A percentile compares a stretch with the other conserved stretches of the same genome.
These are phyloP conservation scores for Bombus balteatus DNA, from an alignment of 1,140 invertebrate species.

Conservation along the genomic window DNA sequence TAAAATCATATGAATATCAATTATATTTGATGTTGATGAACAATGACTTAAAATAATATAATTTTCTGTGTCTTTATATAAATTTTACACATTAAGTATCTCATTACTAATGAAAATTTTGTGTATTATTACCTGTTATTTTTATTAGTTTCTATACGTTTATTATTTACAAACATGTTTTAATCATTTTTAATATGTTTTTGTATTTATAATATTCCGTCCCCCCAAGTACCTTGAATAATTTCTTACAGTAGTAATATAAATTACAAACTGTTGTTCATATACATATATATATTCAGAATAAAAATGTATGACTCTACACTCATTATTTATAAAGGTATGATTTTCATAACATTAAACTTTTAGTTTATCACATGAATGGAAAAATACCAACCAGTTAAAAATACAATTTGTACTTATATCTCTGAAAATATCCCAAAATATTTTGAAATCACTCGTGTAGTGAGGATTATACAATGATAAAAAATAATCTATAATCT, in stretches of 20 bases:
- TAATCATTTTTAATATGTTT: not conserved
- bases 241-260: not conserved
- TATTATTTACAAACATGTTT: slow-evolving; percentile 1
- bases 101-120: not conserved
- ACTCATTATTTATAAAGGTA: not conserved
- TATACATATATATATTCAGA: not conserved
- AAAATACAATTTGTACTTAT: slow-evolving; percentile 12
- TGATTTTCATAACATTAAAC: not conserved
- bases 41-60: not conserved
- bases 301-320: not conserved
- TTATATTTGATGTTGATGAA: not conserved
- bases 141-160: not conserved
- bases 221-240: not conserved
- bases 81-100: not conserved
- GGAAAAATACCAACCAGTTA: not conserved
- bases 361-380: not conserved
- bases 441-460: not conserved
- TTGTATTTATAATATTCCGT: not conserved
- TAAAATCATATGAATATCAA: not conserved
- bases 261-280: not conserved
- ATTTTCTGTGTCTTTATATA: slow-evolving; percentile 10
- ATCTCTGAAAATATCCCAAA: not conserved
- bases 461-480: not conserved
- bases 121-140: not conserved
- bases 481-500: not conserved